Evolutionary conservation across 2,888 invertebrate genomes (phyloP), one percentile per base, ranked within the genome.

Genomic region (Tetragnatha montana): DNA sequence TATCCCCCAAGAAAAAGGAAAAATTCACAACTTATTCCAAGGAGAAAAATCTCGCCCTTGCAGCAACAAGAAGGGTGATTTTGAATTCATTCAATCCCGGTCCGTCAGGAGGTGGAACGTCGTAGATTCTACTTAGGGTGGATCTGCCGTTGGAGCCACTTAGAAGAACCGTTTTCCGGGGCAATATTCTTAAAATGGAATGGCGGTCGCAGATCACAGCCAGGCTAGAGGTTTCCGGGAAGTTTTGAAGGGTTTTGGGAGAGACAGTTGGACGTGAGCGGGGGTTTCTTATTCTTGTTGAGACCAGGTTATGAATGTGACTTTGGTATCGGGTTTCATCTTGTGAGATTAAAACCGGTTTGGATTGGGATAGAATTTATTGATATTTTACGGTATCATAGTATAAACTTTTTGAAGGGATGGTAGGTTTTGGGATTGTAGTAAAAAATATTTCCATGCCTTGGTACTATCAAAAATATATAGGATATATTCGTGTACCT

Each of bases 71-170:
- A 68, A 80, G 8, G 81, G 50, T 81, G 70, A 81, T 81, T 81
- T 81, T 21, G 71, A 71, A 81, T 81, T 81, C 50, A 81, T 81
- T 81, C 71, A 71, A 81, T 81, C 71, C 47, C 47, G 50, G 71
- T 50, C 71, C 35, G 35, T 50, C 14, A 50, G 49, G 49, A 49
- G 50, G 69, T 50, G 49, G 71, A 71, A 49, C 49, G 71, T 81
- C 81, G 81, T 81, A 81, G 50, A 81, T 81, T 50, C 50, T 81
- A 10, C 71, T 81, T 81, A 60, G 21, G 8, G 51, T 51, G 21
- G 22, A 78, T 78, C 60, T 22, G 60, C 21, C 17, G 22, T 21
- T 17, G 51, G 60, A 60, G 22, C 60, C 80, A 69, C 80, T 70
- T 80, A 68, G 4, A 60, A 60, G 78, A 17, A 10, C 8, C 49